Evolutionary conservation across 1,140 invertebrate genomes (phyloP), one percentile per base, ranked within the genome.

Genomic region (Cheumatopsyche charites): DNA sequence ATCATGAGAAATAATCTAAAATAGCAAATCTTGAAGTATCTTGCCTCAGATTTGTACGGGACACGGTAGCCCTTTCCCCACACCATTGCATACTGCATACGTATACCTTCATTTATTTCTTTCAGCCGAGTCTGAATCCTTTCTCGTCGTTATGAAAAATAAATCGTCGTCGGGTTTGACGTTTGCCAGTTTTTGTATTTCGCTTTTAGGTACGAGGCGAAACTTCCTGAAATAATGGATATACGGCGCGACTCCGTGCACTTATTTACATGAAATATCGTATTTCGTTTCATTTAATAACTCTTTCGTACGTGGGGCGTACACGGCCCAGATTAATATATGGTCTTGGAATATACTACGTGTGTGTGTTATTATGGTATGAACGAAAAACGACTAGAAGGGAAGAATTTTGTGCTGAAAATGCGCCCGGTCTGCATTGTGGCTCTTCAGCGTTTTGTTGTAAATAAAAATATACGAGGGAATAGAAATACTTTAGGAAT

Each of bases 141-240:
- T 68, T 68, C 26, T 55, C 47, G 47, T 55, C 42, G 66, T 68
- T 68, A 68, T 55, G 66, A 68, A 68, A 55, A 68, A 68, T 68
- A 68, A 68, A 68, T 68, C 66, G 66, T 68, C 47, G 66, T 68
- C 66, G 25, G 26, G 66, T 68, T 68, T 68, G 66, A 68, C 66
- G 66, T 68, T 55, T 55, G 25, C 66, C 66, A 55, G 47, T 68
- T 68, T 55, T 15, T 55, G 43, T 68, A 52, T 68, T 68, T 55
- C 66, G 66, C 25, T 68, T 68, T 68, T 19, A 47, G 43, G 3
- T 68, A 17, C 49, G 26, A n/a, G 17, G 1, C 21, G 47, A 55
- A 68, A 68, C 23, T 52, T 68, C 2, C 36, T 55, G 25, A 68
- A 68, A 68, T 68, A 68, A 68, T 55, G 66, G 66, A 23, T 47